These are phyloP conservation scores for Apogon talboti DNA, from an alignment of 2,797 vertebrate species.

Conservation along the genomic window DNA sequence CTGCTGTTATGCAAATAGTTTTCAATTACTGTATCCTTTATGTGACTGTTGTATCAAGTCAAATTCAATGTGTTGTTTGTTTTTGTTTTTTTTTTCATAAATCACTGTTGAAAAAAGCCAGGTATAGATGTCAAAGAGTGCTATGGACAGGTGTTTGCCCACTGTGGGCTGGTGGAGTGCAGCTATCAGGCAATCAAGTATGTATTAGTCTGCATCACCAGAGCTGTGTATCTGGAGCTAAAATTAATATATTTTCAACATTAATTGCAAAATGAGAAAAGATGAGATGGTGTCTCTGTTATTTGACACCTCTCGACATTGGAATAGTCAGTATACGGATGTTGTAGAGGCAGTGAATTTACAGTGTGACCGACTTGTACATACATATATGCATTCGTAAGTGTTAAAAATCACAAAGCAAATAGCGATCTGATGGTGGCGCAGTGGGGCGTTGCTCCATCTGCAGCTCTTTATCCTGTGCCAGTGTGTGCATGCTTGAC, in stretches of 20 bases:
- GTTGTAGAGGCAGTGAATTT: slow-evolving; percentile 1
- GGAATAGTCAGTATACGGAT: neutral
- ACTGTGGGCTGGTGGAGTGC: slow-evolving; percentile 59
- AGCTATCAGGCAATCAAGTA: slow-evolving; percentile 53
- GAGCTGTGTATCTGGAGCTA: neutral
- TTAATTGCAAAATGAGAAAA: slow-evolving; percentile 3
- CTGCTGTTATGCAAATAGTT: slow-evolving; percentile 20
- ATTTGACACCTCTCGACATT: neutral
- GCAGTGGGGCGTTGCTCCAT: slow-evolving; percentile 55
- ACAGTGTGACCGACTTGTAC: slow-evolving; percentile 33
- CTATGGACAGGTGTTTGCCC: slow-evolving; percentile 66
- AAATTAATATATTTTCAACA: slow-evolving; percentile 1
- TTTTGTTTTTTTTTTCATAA: slow-evolving; percentile 33
- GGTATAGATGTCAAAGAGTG: slow-evolving; percentile 59
- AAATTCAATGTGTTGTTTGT: slow-evolving; percentile 43
- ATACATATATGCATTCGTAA: slow-evolving; percentile 36
- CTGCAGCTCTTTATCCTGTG: slow-evolving; percentile 60
- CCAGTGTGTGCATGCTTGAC: slow-evolving; percentile 66
- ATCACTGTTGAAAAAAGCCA: slow-evolving; percentile 35
- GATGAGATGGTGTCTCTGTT: too few relatives aligned
- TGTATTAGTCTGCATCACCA: slow-evolving; percentile 32
- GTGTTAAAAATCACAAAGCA: slow-evolving; percentile 31
- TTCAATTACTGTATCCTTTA: slow-evolving; percentile 15
- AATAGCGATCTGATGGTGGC: slow-evolving; percentile 50
- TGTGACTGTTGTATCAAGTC: slow-evolving; percentile 34